phyloP scores from a whole-genome alignment of 2,888 invertebrate species.

The Xiphydria camelus region DNA sequence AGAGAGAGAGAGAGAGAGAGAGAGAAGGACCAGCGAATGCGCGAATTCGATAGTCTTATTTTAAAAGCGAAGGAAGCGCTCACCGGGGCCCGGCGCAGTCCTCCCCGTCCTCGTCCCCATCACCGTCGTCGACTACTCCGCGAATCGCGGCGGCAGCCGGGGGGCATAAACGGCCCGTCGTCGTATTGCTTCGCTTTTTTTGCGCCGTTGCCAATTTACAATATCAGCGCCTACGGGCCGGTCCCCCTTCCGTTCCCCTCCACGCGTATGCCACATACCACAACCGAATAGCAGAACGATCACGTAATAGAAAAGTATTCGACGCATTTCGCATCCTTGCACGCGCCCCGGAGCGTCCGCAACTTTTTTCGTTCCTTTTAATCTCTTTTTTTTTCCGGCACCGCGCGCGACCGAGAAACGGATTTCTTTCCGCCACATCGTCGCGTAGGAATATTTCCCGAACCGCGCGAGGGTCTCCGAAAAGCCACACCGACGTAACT shows the following conservation, averaged over 20 bases:
- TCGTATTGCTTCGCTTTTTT: background rate
- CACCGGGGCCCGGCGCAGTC: background rate
- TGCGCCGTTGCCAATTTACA: background rate
- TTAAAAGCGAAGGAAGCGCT: background rate
- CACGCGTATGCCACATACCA: conserved; percentile 1
- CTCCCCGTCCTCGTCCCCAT: background rate
- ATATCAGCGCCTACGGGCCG: background rate
- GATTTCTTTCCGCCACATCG: background rate
- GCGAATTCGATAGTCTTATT: no score
- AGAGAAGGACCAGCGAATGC: no score
- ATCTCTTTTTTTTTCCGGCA: background rate
- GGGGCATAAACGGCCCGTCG: background rate
- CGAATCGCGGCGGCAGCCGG: no score
- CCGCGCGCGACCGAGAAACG: conserved; percentile 9
- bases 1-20: background rate
- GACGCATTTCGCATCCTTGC: background rate
- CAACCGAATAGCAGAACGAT: background rate
- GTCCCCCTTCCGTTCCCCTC: background rate
- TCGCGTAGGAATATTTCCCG: no score
- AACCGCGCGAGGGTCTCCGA: no score
- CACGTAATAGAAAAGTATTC: conserved; percentile 3
- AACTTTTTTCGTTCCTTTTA: conserved; percentile 7
- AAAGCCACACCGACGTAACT: no score
- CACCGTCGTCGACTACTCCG: no score
- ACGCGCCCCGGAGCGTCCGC: no score